Base-by-base conservation (phyloP, 2,888 invertebrate species). In the Hydrotaea cyrtoneurina region DNA sequence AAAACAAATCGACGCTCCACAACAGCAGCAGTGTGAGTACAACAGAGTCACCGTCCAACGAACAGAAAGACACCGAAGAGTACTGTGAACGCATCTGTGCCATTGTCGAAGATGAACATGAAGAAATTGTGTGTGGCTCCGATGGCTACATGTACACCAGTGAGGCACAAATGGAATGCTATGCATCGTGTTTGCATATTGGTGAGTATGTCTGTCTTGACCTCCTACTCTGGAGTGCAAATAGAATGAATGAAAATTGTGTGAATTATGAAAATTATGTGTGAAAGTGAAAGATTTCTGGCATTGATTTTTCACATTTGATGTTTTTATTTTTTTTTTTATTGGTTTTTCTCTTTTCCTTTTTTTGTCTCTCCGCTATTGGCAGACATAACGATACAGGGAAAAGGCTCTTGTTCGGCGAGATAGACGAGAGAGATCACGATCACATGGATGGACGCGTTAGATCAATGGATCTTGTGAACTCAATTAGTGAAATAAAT, bases 61-160 rank as follows among this genome's bases (percentile, higher is more conserved):
- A 86, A 66, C 87, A 88, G 53, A 89, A 89, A 85, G 91, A 91
- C 57, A 88, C 88, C 2, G 91, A 91, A 83, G 91, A 89, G 2
- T 91, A 91, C 86, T 91, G 91, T 50, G 91, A 91, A 81, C 89
- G 90, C 19, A 89, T 92, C 62, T 91, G 91, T 83, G 90, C 91
- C 15, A 92, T 91, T 85, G 90, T 91, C 0, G 91, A 92, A 79
- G 91, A 91, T 83, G 92, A 91, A 46, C 90, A 90, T 79, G 92
- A 92, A 77, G 91, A 92, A 86, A 89, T 91, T 31, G 89, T 91
- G 1, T 91, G 91, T 80, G 91, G 92, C 26, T 91, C 91, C 17
- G 91, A 91, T 87, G 91, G 91, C 62, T 91, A 90, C 75, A 91
- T 91, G 92, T 91, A 91, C 78, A 92, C 92, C 7, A 92, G 91